Percentiles rank a stretch among this genome's conserved stretches.
These are phyloP conservation scores for Drosophila birchii DNA, from an alignment of 2,888 invertebrate species.

Conservation along the genomic window DNA sequence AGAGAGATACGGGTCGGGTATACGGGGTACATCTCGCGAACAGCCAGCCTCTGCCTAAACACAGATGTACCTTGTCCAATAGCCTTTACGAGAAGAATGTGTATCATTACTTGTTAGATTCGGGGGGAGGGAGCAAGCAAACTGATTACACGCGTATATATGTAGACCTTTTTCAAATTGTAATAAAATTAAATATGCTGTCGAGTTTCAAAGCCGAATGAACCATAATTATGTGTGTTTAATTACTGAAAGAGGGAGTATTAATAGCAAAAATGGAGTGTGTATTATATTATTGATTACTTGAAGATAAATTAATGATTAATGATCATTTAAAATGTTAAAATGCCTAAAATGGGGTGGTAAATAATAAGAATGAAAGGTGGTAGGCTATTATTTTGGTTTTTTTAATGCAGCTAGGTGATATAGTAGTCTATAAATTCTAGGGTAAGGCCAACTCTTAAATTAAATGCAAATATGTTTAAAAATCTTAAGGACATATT, in stretches of 20 bases:
- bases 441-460: no score
- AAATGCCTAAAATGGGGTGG: not conserved
- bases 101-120: constrained; percentile 57
- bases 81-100: constrained; percentile 48
- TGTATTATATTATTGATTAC: not conserved
- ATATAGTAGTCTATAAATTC: not conserved
- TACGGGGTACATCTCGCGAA: constrained; percentile 29
- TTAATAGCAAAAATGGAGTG: not conserved
- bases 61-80: constrained; percentile 41
- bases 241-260: not conserved
- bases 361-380: not conserved
- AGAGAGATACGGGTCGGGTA: constrained; percentile 14
- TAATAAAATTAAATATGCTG: constrained; percentile 31
- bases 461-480: no score
- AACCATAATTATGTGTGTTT: not conserved
- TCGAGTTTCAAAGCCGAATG: constrained; percentile 20
- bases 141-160: constrained; percentile 39
- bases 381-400: not conserved
- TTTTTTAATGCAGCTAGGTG: not conserved
- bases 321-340: not conserved
- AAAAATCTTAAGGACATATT: no score
- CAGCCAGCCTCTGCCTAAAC: constrained; percentile 1
- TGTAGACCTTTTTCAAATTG: constrained; percentile 48
- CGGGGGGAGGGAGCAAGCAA: constrained; percentile 39
- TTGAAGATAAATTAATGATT: not conserved